Percentiles rank a stretch among this genome's conserved stretches.
Evolutionary conservation across 2,888 invertebrate species (phyloP).

Genomic region (Drosophila falleni): DNA sequence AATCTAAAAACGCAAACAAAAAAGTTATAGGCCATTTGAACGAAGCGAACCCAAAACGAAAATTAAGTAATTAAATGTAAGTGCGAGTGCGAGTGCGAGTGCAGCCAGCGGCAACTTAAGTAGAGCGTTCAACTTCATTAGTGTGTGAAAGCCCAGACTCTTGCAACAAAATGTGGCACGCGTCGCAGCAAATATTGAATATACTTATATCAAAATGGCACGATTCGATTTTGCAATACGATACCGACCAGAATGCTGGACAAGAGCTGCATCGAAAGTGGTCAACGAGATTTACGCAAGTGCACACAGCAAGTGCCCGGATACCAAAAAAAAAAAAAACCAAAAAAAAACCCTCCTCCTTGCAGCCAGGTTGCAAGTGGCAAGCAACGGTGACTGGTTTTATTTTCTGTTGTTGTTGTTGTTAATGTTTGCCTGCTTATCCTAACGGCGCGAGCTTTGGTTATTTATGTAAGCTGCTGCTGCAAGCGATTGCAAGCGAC

Average conservation of each 20-base stretch:
- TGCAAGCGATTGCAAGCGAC: conserved; percentile 35
- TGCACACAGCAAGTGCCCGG: conserved; percentile 43
- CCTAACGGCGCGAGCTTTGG: conserved; percentile 18
- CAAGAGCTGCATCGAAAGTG: conserved; percentile 36
- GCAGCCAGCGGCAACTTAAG: conserved; percentile 57
- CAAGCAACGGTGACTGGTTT: conserved; percentile 43
- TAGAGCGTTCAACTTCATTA: conserved; percentile 66
- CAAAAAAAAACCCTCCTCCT: conserved; percentile 30
- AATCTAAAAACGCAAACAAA: conserved; percentile 10
- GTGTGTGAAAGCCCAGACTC: conserved; percentile 43
- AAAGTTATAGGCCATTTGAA: conserved; percentile 31
- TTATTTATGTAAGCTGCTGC: conserved; percentile 61
- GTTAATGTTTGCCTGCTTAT: conserved; percentile 28
- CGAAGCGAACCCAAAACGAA: conserved; percentile 36
- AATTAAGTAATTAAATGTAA: conserved; percentile 67
- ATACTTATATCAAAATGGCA: background rate
- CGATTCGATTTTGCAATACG: conserved; percentile 25
- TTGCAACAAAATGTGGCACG: conserved; percentile 43
- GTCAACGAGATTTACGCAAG: conserved; percentile 58
- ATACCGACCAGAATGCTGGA: conserved; percentile 24
- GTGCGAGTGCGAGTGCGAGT: conserved; percentile 30
- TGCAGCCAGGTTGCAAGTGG: conserved; percentile 30
- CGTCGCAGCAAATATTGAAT: conserved; percentile 15
- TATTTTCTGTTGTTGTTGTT: conserved; percentile 2
- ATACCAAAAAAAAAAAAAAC: background rate